Evolutionary conservation across 1,140 invertebrate genomes (phyloP).

Genomic region (Hypsibius dujardini): DNA sequence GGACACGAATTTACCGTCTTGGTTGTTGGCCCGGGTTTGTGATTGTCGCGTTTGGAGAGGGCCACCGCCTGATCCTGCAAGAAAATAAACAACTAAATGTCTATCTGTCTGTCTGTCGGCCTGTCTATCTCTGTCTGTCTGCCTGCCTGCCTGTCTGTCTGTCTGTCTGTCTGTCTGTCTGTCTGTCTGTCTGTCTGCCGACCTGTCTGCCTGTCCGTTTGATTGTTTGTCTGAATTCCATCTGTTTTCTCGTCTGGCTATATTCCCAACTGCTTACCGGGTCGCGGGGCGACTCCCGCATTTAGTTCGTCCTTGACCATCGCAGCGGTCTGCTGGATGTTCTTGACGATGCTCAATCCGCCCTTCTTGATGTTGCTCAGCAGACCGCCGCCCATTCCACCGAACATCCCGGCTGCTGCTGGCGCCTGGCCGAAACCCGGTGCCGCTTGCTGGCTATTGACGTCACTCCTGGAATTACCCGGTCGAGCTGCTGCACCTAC

Average conservation of each 20-base stretch:
- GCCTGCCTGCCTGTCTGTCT: no score
- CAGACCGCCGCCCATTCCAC: not conserved
- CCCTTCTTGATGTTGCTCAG: conserved; percentile 2
- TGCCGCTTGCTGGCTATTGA: no score
- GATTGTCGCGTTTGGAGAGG: not conserved
- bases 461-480: no score
- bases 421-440: not conserved
- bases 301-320: conserved; percentile 11
- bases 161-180: no score
- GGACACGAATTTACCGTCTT: conserved; percentile 6
- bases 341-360: conserved; percentile 3
- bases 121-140: no score
- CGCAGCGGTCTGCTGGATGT: conserved; percentile 7
- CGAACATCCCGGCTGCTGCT: conserved; percentile 15
- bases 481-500: no score
- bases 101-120: not conserved
- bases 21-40: not conserved
- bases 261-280: not conserved
- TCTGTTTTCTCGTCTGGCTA: not conserved
- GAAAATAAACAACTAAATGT: not conserved
- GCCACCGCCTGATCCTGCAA: not conserved
- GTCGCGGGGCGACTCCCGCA: not conserved
- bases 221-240: not conserved
- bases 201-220: no score
- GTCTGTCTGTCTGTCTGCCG: not conserved